Evolutionary conservation across 2,113 vertebrate genomes (phyloP).

Genomic region (Silurus asotus): DNA sequence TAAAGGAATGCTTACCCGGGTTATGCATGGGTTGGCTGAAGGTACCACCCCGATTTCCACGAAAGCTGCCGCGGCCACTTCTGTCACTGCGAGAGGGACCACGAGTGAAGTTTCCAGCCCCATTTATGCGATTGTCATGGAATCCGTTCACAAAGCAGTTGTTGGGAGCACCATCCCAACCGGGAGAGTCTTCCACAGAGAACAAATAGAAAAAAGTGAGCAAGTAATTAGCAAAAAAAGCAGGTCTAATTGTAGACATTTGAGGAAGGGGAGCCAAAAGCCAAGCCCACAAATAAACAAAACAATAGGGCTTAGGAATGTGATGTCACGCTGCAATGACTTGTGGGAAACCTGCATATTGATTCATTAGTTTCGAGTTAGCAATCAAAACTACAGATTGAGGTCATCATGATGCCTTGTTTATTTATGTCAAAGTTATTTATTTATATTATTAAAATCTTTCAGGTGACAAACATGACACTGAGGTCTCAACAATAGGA

Average conservation of each 20-base stretch:
- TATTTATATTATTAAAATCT: background rate
- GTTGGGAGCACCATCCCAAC: constrained; percentile 71
- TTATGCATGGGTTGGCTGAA: constrained; percentile 74
- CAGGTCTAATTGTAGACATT: background rate
- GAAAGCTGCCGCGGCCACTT: constrained; percentile 72
- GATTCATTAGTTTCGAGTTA: background rate
- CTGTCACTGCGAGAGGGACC: constrained; percentile 76
- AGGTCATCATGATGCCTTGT: background rate
- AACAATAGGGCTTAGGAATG: constrained; percentile 14
- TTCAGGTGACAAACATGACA: background rate
- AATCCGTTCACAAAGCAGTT: constrained; percentile 82
- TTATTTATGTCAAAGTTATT: too few species aligned
- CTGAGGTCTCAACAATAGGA: background rate
- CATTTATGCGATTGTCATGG: constrained; percentile 78
- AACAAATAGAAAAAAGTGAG: constrained; percentile 14
- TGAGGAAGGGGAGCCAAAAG: constrained; percentile 39
- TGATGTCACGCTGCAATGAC: constrained; percentile 16
- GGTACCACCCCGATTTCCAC: constrained; percentile 69
- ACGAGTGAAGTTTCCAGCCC: constrained; percentile 68
- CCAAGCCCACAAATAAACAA: constrained; percentile 26
- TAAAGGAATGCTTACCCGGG: constrained; percentile 61
- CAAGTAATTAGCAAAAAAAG: background rate
- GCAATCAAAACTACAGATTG: background rate
- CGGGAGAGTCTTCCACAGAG: constrained; percentile 69
- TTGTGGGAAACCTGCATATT: background rate